phyloP scores from a whole-genome alignment of 1,140 invertebrate genomes.

The Papilio machaon region DNA sequence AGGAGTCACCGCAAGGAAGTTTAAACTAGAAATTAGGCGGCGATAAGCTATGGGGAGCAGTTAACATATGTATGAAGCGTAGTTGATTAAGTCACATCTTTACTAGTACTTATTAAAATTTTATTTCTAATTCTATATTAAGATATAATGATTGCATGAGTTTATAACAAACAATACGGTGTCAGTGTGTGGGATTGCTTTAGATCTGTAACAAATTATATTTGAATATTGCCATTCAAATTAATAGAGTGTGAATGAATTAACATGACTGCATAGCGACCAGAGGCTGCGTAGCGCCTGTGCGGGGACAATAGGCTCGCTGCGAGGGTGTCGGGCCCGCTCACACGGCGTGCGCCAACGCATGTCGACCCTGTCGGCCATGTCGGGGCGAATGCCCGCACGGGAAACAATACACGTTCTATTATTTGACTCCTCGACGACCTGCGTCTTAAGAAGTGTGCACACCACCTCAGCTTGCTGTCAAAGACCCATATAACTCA shows the following conservation, averaged over 20 bases:
- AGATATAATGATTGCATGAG: background rate
- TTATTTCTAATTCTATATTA: background rate
- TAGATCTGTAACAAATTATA: background rate
- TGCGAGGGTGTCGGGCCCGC: constrained; percentile 28
- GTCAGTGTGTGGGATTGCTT: background rate
- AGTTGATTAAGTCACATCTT: background rate
- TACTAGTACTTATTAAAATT: background rate
- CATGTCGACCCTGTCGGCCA: constrained; percentile 44
- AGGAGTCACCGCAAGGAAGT: constrained; percentile 33
- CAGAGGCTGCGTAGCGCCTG: background rate
- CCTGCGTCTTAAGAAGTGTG: constrained; percentile 48
- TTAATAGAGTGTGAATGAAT: constrained; percentile 25
- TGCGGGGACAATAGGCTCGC: constrained; percentile 10
- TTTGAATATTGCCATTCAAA: constrained; percentile 14
- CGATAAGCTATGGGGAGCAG: constrained; percentile 34
- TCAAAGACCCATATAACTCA: background rate
- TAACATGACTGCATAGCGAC: constrained; percentile 4
- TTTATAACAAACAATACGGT: background rate
- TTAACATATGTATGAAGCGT: background rate
- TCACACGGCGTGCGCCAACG: constrained; percentile 56
- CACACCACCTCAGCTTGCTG: background rate
- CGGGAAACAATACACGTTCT: constrained; percentile 52
- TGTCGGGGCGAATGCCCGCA: constrained; percentile 53
- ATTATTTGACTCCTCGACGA: constrained; percentile 53
- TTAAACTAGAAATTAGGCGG: constrained; percentile 6